A percentile compares a stretch with the other conserved stretches of the same genome.
Evolutionary conservation across 1,140 invertebrate species (phyloP).

Genomic region (Macrostomum lignano): DNA sequence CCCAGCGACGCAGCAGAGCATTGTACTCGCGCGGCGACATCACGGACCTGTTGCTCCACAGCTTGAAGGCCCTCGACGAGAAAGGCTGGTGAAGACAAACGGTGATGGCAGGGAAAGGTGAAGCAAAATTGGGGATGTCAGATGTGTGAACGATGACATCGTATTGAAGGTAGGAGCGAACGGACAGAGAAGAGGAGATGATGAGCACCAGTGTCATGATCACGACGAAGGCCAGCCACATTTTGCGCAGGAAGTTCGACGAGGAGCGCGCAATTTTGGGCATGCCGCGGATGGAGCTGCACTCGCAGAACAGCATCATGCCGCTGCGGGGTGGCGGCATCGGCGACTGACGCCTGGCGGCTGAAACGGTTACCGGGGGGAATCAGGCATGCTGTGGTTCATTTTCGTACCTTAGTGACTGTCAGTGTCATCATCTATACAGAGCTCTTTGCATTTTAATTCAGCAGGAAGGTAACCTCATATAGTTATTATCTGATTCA

Average conservation of each 20-base stretch:
- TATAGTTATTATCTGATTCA: no score
- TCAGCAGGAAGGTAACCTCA: no score
- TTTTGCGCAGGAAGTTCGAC: background rate
- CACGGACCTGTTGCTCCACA: background rate
- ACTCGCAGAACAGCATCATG: background rate
- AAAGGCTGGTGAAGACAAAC: conserved; percentile 3
- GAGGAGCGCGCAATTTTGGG: background rate
- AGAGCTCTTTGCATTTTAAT: no score
- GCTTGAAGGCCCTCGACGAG: background rate
- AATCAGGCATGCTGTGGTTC: no score
- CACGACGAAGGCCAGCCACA: background rate
- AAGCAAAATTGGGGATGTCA: no score
- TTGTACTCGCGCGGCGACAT: conserved; percentile 4
- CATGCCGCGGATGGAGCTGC: background rate
- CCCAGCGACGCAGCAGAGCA: background rate
- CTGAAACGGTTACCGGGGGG: no score
- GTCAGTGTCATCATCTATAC: no score
- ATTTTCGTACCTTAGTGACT: no score
- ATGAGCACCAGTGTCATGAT: background rate
- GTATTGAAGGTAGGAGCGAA: background rate
- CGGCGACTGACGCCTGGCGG: no score
- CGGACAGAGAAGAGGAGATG: background rate
- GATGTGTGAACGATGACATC: background rate
- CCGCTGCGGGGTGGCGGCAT: no score
- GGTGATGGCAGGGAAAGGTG: background rate